Percentiles rank a stretch among this genome's conserved stretches.
Conservation (phyloP, 2,113 vertebrate genomes). For the Hucho hucho region DNA sequence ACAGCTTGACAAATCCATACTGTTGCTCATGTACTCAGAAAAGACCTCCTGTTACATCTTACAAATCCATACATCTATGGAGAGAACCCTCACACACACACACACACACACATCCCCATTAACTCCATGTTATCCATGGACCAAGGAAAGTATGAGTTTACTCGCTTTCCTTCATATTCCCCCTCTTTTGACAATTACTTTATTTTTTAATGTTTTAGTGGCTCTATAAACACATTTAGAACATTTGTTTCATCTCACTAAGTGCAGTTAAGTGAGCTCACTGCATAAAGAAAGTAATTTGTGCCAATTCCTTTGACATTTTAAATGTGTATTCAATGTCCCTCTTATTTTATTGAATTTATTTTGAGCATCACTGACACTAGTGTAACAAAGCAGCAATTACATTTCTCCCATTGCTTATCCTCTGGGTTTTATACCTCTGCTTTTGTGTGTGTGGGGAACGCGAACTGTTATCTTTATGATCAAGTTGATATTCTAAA, state of each 20-base stretch:
- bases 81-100: conserved; percentile 51
- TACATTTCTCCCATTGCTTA: conserved; percentile 1
- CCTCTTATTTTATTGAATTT: conserved; percentile 54
- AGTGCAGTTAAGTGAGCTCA: conserved; percentile 23
- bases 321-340: conserved; percentile 41
- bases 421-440: conserved; percentile 47
- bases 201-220: conserved; percentile 47
- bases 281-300: conserved; percentile 21
- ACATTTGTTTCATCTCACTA: conserved; percentile 41
- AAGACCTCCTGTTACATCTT: conserved; percentile 19
- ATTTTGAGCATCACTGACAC: conserved; percentile 33
- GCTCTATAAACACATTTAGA: conserved; percentile 33
- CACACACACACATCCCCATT: conserved; percentile 34
- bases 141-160: conserved; percentile 27
- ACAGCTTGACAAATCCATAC: conserved; percentile 1
- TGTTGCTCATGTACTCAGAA: conserved; percentile 18
- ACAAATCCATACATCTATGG: conserved; percentile 15
- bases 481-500: conserved; percentile 45
- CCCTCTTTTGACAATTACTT: background rate
- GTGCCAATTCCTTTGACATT: conserved; percentile 57
- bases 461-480: conserved; percentile 40
- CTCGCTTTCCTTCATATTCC: conserved; percentile 3
- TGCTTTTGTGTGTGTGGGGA: conserved; percentile 21
- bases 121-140: conserved; percentile 29
- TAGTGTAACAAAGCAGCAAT: conserved; percentile 16